phyloP scores from a whole-genome alignment of 2,797 vertebrate species.

The Atherinosoma microstoma region DNA sequence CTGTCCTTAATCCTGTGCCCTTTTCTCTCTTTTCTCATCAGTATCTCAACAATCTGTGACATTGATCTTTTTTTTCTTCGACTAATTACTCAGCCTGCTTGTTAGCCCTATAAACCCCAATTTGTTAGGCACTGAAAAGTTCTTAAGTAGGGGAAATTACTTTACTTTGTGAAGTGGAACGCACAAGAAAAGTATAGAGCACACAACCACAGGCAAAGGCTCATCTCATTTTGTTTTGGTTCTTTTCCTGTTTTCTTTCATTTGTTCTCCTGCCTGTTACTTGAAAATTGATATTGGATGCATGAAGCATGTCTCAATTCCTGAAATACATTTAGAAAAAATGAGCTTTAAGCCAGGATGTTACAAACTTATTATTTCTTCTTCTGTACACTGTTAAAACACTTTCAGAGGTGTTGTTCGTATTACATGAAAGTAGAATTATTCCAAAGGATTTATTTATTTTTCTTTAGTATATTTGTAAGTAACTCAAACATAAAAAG shows the following conservation, averaged over 20 bases:
- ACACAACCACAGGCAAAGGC: background rate
- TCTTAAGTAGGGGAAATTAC: conserved; percentile 11
- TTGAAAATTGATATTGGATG: background rate
- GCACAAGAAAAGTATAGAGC: background rate
- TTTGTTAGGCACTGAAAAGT: conserved; percentile 8
- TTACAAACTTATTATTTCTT: no score
- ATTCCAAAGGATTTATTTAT: no score
- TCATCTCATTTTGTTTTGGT: background rate
- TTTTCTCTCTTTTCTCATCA: background rate
- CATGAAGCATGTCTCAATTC: background rate
- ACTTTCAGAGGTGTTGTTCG: no score
- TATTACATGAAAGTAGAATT: no score
- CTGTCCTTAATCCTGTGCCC: background rate
- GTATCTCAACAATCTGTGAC: conserved; percentile 5
- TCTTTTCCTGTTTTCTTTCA: background rate
- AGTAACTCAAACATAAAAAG: no score
- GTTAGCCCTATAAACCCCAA: conserved; percentile 6
- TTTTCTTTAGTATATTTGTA: no score
- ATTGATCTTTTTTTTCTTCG: background rate
- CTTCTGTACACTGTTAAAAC: no score
- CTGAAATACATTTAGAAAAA: background rate
- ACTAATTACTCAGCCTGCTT: background rate
- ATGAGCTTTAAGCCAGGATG: no score
- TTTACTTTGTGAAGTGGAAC: background rate
- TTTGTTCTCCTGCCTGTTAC: background rate